These are phyloP conservation scores for Wiebesia pumilae DNA, from an alignment of 1,140 invertebrate species.

Conservation along the genomic window DNA sequence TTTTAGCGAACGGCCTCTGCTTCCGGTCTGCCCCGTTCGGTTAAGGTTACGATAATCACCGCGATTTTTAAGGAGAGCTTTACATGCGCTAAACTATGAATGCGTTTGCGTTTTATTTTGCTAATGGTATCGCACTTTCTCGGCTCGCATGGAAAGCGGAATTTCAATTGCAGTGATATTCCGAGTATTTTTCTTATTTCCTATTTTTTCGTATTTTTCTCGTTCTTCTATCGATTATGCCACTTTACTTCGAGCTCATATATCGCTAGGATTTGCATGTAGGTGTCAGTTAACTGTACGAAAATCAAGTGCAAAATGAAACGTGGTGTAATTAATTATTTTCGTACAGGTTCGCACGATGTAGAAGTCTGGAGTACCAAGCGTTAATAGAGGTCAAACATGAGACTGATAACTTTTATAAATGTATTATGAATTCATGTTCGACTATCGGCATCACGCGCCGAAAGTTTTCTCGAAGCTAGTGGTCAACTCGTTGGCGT, in stretches of 20 bases:
- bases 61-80: constrained; percentile 38
- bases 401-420: neutral
- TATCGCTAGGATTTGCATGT: neutral
- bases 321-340: neutral
- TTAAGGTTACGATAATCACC: constrained; percentile 51
- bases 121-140: no score
- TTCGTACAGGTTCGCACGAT: neutral
- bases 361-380: neutral
- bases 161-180: no score
- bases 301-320: neutral
- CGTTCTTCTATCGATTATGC: no score
- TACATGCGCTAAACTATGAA: constrained; percentile 18
- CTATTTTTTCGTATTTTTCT: no score
- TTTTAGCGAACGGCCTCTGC: no score
- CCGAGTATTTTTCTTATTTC: no score
- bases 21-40: no score
- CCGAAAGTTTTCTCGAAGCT: neutral
- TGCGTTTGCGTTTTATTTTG: neutral
- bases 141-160: no score
- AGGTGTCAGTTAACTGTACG: neutral
- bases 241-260: no score
- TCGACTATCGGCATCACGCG: neutral
- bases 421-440: neutral
- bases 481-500: neutral
- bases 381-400: neutral